Evolutionary conservation across 2,113 vertebrate species (phyloP).

Genomic region (Nothocercus julius): DNA sequence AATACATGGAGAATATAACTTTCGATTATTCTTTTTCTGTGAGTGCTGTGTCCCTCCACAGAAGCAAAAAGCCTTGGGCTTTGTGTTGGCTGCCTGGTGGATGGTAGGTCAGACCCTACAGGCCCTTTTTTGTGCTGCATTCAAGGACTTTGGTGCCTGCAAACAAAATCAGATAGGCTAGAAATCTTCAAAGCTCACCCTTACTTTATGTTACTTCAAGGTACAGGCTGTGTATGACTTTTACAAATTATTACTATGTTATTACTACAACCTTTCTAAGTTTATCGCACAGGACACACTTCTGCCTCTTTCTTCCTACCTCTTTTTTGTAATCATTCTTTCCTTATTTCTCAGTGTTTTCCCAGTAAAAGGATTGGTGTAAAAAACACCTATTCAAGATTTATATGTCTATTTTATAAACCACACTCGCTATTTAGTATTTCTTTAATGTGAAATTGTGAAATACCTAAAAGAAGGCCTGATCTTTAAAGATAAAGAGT

Average conservation of each 20-base stretch:
- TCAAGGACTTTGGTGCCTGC: slow-evolving; percentile 30
- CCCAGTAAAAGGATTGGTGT: not conserved
- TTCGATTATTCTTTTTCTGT: not conserved
- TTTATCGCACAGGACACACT: not conserved
- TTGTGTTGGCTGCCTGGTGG: not conserved
- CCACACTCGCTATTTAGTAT: not conserved
- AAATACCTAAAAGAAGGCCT: not conserved
- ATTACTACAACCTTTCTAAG: not conserved
- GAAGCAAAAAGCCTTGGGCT: not conserved
- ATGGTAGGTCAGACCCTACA: not conserved
- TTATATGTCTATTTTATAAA: not conserved
- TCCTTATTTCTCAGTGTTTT: not conserved
- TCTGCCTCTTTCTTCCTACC: not conserved
- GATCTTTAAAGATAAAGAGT: not conserved
- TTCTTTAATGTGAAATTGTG: slow-evolving; percentile 24
- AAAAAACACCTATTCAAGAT: not conserved
- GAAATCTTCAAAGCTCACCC: slow-evolving; percentile 9
- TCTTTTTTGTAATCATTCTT: not conserved
- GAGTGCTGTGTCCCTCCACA: not conserved
- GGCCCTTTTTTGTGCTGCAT: slow-evolving; percentile 45
- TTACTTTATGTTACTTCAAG: not conserved
- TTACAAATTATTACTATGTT: too few relatives aligned
- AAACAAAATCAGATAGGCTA: slow-evolving; percentile 6
- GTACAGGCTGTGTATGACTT: not conserved
- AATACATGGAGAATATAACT: not conserved